Percentiles rank a stretch among this genome's conserved stretches.
Evolutionary conservation across 2,888 invertebrate genomes (phyloP).

Genomic region (Flexamia atlantica): DNA sequence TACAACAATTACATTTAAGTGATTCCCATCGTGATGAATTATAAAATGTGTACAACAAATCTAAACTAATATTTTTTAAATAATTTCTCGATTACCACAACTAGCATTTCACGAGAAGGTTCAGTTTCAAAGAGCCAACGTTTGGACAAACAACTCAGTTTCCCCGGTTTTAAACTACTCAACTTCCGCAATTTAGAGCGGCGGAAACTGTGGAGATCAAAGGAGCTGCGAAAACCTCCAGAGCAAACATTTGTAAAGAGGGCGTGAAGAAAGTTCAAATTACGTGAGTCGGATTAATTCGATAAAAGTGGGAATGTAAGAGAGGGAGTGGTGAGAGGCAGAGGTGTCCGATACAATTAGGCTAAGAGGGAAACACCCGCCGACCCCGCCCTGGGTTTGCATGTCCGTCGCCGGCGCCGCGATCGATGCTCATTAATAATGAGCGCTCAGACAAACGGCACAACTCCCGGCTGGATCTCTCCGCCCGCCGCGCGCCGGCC

Average conservation of each 20-base stretch:
- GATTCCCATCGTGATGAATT: too few relatives aligned
- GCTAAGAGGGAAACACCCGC: constrained; percentile 36
- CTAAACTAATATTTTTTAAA: too few relatives aligned
- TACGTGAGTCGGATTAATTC: constrained; percentile 27
- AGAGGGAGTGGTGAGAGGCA: constrained; percentile 9
- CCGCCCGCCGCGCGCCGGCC: too few relatives aligned
- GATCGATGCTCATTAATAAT: constrained; percentile 46
- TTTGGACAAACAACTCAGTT: too few relatives aligned
- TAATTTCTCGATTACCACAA: too few relatives aligned
- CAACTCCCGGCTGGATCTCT: not conserved
- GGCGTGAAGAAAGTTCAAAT: constrained; percentile 28
- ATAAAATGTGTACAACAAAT: too few relatives aligned
- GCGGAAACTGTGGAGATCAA: not conserved
- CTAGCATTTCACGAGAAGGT: too few relatives aligned
- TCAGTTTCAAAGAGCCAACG: too few relatives aligned
- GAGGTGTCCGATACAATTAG: constrained; percentile 47
- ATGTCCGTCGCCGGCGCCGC: constrained; percentile 4
- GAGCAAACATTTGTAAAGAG: constrained; percentile 31
- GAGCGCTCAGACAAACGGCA: constrained; percentile 8
- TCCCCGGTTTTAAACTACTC: too few relatives aligned
- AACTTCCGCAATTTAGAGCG: too few relatives aligned
- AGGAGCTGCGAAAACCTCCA: not conserved
- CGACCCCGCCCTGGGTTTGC: constrained; percentile 41
- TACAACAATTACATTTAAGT: too few relatives aligned
- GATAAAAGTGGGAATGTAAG: constrained; percentile 24